phyloP scores from a whole-genome alignment of 2,888 invertebrate genomes.

The Escarpia spicata region DNA sequence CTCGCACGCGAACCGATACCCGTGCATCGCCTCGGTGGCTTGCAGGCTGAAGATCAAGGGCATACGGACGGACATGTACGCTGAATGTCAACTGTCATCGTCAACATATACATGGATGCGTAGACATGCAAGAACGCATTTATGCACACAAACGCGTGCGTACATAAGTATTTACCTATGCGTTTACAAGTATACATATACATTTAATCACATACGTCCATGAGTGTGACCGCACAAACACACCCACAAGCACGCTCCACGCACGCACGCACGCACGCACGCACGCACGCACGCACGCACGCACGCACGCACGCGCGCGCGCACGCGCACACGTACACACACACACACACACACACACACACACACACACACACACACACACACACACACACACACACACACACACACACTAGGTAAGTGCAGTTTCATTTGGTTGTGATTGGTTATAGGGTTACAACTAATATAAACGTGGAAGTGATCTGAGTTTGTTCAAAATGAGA shows the following conservation, averaged over 20 bases:
- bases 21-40: not conserved
- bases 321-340: too few species aligned
- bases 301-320: too few species aligned
- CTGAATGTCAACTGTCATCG: not conserved
- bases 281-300: too few species aligned
- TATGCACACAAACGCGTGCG: not conserved
- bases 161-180: not conserved
- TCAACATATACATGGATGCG: not conserved
- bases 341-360: too few species aligned
- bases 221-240: not conserved
- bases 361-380: too few species aligned
- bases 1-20: not conserved
- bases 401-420: too few species aligned
- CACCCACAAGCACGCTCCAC: not conserved
- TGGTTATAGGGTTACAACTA: too few species aligned
- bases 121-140: not conserved
- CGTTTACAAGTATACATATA: not conserved
- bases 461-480: too few species aligned
- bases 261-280: too few species aligned
- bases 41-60: not conserved
- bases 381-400: too few species aligned
- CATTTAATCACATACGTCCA: not conserved
- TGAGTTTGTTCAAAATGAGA: too few species aligned
- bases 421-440: too few species aligned
- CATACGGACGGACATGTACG: not conserved